Evolutionary conservation across 2,113 vertebrate species (phyloP), one percentile per base, ranked within the genome.

Genomic region (Lepisosteus osseus): DNA sequence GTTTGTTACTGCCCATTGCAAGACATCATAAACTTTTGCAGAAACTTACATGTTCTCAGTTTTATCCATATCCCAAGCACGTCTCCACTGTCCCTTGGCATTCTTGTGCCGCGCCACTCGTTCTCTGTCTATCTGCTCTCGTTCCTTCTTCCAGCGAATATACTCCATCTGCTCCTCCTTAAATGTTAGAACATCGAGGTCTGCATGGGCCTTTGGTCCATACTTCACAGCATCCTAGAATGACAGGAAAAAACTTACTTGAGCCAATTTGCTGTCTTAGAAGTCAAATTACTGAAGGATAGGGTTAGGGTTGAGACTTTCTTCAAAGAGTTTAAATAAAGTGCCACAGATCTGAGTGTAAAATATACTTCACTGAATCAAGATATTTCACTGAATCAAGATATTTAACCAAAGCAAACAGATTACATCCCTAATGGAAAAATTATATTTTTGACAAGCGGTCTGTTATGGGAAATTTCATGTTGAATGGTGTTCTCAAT

Each of bases 41-140:
- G 13, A n/a, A 54, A 90, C 95, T 91, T 95, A 99, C 97, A 90
- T 95, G 75, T 93, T 85, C 61, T 97, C 93, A 0, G 94, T 88
- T 83, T 99, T 99, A 86, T 98, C 94, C 88, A 96, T 77, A 84
- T 99, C 97, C 97, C 97, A 98, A 0, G 95, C 95, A 74, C 96
- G 93, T 68, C 94, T 92, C 97, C 97, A 99, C 85, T 99, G 97
- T 79, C 97, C 97, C 83, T 93, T 95, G 13, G 95, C 88, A 0
- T 98, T 97, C 86, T 93, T 95, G 84, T 99, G 97, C 3, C 96
- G 90, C 0, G 95, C 95, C 65, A 99, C 87, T 5, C 95, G 90
- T 68, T 97, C 96, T 70, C 90, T 84, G 88, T 99, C 97, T 0
- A 98, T 97, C 87, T 95, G 90, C 17, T 97, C 94, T 0, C 96